phyloP scores from a whole-genome alignment of 2,113 vertebrate species.

The Micromys minutus region DNA sequence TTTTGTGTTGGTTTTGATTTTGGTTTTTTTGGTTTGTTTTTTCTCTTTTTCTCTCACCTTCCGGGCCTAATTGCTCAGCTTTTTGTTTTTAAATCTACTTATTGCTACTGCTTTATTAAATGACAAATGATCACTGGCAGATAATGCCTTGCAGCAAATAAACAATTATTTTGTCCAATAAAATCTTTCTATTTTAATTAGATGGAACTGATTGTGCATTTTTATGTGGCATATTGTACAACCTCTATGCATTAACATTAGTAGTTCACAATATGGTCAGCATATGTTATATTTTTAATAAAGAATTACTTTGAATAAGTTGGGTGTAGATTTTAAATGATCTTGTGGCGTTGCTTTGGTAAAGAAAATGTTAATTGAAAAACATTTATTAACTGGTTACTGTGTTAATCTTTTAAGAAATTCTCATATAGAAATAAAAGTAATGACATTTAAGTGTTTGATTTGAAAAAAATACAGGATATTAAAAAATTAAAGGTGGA shows the following conservation, averaged over 20 bases:
- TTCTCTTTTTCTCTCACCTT: constrained; percentile 5
- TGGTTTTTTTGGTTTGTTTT: no score
- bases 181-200: constrained; percentile 53
- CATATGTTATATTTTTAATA: constrained; percentile 49
- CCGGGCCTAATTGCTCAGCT: background rate
- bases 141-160: background rate
- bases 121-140: background rate
- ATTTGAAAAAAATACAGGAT: constrained; percentile 7
- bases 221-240: background rate
- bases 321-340: constrained; percentile 29
- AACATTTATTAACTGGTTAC: background rate
- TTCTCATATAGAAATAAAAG: background rate
- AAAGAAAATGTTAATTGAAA: constrained; percentile 34
- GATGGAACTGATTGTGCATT: constrained; percentile 15
- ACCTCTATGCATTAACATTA: background rate
- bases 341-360: constrained; percentile 44
- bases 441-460: constrained; percentile 35
- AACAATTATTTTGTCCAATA: constrained; percentile 8
- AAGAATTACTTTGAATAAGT: constrained; percentile 36
- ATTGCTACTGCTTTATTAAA: constrained; percentile 15
- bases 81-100: background rate
- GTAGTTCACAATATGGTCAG: background rate
- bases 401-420: background rate
- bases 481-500: constrained; percentile 24
- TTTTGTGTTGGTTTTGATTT: constrained; percentile 19